These are phyloP conservation scores for Adelognathus sp. DNA, from an alignment of 2,888 invertebrate genomes.

Conservation along the genomic window DNA sequence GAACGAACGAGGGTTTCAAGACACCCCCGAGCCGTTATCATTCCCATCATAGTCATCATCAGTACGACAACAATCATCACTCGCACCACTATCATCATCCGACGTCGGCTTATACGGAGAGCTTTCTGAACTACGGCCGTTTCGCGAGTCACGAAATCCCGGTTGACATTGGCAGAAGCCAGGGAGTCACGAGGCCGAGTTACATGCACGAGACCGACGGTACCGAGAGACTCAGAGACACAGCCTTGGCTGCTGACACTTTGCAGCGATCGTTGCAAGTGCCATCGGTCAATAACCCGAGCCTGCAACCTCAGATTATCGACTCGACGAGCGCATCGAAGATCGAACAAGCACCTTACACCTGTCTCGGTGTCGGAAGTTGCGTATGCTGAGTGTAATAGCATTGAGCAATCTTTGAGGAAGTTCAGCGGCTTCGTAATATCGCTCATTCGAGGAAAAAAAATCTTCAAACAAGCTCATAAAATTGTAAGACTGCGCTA, in stretches of 20 bases:
- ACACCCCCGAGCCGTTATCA: slow-evolving; percentile 74
- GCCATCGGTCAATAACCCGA: slow-evolving; percentile 14
- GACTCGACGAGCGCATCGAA: slow-evolving; percentile 68
- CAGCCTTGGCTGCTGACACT: slow-evolving; percentile 53
- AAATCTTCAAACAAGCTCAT: not conserved
- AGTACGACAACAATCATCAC: slow-evolving; percentile 70
- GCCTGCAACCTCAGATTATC: slow-evolving; percentile 65
- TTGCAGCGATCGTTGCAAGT: slow-evolving; percentile 51
- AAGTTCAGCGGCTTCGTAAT: not conserved
- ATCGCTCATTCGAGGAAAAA: not conserved
- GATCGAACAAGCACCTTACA: slow-evolving; percentile 75
- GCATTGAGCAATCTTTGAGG: not conserved
- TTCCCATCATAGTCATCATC: slow-evolving; percentile 72
- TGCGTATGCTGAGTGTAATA: slow-evolving; percentile 74
- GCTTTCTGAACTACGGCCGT: slow-evolving; percentile 76
- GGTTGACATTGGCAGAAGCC: slow-evolving; percentile 67
- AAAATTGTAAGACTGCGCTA: not conserved
- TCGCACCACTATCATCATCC: slow-evolving; percentile 71
- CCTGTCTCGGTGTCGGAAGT: slow-evolving; percentile 76
- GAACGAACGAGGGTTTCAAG: slow-evolving; percentile 75
- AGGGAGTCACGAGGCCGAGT: slow-evolving; percentile 65
- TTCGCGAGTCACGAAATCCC: slow-evolving; percentile 71
- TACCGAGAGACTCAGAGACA: slow-evolving; percentile 65
- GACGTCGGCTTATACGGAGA: slow-evolving; percentile 71
- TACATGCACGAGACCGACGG: slow-evolving; percentile 66